Evolutionary conservation across 37 sponge, comb jelly and placozoan genomes (phyloP), one percentile per base, ranked within the genome.

Genomic region (Haliclona indistincta): DNA sequence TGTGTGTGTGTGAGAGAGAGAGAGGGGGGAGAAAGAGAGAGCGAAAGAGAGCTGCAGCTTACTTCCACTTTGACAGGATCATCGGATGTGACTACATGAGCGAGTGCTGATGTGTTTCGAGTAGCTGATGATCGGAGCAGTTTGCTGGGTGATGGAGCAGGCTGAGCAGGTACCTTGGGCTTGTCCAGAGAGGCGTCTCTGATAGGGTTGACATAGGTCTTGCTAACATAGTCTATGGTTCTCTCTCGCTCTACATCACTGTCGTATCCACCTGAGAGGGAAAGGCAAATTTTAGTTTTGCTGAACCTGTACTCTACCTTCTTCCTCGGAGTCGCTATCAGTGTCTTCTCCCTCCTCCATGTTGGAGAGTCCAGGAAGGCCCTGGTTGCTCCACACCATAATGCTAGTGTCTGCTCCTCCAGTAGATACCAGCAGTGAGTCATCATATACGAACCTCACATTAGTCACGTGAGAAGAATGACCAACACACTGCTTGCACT

Each of bases 391-490:
- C 99, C 99, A 97, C 37, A 97, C 79, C 76, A 97, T 82, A 26
- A 97, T 75, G 38, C 92, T 75, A 40, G 74, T 91, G 80, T 98
- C 99, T 35, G 82, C 96, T 7, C 99, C 99, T 2, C 99, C 99
- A 26, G 75, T 68, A 5, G 99, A 94, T 11, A 98, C 70, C 55
- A 98, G 82, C 29, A 79, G 54, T 4, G 40, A 44, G 71, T 73
- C 82, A 67, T 89, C 87, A 70, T 77, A 54, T 15, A 93, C 79
- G 86, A 88, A 98, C 40, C 95, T 40, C 17, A 98, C 96, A 68
- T 92, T 95, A 25, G 99, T 98, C 71, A 98, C 99, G 78, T 98
- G 99, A 64, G 99, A 93, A 23, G 96, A 95, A 71, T 98, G 99
- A 30, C 99, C 99, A 56, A 89, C 89, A 68, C 95, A 97, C 62